Base-by-base conservation (phyloP, 1,140 invertebrate genomes). In the Heliconius hermathena region DNA sequence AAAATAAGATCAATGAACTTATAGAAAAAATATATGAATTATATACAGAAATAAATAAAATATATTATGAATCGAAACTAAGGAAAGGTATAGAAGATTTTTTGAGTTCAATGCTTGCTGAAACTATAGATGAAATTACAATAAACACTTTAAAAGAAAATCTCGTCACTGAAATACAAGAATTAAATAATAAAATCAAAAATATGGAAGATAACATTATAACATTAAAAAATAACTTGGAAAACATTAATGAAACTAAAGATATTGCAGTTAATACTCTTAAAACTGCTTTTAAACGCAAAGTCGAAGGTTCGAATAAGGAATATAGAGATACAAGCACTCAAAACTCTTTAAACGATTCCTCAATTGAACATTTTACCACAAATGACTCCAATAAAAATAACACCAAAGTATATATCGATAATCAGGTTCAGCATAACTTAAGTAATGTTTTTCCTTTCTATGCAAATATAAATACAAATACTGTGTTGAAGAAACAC, bases 1-100 rank as follows among this genome's bases (percentile, higher is more conserved):
- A 78, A 36, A 83, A 85, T 46, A 57, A 74, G 20, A 3, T 83
- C 16, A 83, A 82, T 74, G 73, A 83, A 57, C 57, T 83, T 1
- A 75, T 80, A 70, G 80, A 83, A 52, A 81, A 81, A 46, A 57
- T 85, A 16, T 57, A 74, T 73, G 57, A 72, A n/a, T 33, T 78
- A 29, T 46, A 52, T 52, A 8, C 16, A 38, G 49, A 77, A 22
- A 36, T n/a, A 29, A 29, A 79, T 22, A 73, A 81, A 26, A 57
- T 60, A 3, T 54, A 72, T 26, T 82, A 84, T 38, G 49, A 76
- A 36, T 5, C 13, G n/a, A 77, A 82, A 57, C 26, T 84, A 46
- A 46, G n/a, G 2, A 54, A 38, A 36, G 66, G 46, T 73, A 72
- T 79, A 22, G 72, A 77, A 18, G 46, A 76, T 2, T 79, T 83